phyloP scores from a whole-genome alignment of 2,888 invertebrate genomes.

The Drosophila buzzatii region DNA sequence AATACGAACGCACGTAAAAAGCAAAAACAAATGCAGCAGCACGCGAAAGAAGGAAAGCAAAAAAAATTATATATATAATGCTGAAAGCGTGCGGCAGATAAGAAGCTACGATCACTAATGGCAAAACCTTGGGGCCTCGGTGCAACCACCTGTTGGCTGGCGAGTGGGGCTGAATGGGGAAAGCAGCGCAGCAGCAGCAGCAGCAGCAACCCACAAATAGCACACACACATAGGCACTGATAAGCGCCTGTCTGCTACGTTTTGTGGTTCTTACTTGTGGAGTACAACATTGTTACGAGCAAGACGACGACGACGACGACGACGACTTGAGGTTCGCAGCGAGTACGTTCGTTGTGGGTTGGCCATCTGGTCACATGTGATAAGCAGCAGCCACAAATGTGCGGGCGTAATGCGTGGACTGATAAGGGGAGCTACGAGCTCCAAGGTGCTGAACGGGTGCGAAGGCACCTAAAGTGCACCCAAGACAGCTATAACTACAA shows the following conservation, averaged over 20 bases:
- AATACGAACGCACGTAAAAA: conserved; percentile 42
- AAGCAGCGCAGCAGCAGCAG: neutral
- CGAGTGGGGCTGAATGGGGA: neutral
- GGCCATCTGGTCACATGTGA: conserved; percentile 71
- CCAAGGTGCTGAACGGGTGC: conserved; percentile 43
- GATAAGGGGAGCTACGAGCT: conserved; percentile 48
- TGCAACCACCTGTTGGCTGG: conserved; percentile 78
- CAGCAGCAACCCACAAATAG: conserved; percentile 17
- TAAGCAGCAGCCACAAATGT: conserved; percentile 44
- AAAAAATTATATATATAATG: conserved; percentile 40
- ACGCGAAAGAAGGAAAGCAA: conserved; percentile 23
- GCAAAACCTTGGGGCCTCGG: conserved; percentile 72
- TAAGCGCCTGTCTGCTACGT: conserved; percentile 25
- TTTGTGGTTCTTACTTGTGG: conserved; percentile 27
- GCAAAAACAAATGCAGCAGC: conserved; percentile 19
- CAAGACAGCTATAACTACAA: conserved; percentile 1
- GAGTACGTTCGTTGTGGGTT: conserved; percentile 20
- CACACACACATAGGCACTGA: conserved; percentile 22
- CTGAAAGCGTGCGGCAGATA: conserved; percentile 68
- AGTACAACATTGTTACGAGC: conserved; percentile 11
- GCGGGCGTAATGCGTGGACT: conserved; percentile 66
- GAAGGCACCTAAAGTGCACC: conserved; percentile 52
- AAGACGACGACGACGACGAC: neutral
- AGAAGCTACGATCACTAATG: conserved; percentile 66
- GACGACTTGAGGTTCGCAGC: conserved; percentile 37